Conservation (phyloP, 2,888 invertebrate species). For the Scaptomyza tumidula region DNA sequence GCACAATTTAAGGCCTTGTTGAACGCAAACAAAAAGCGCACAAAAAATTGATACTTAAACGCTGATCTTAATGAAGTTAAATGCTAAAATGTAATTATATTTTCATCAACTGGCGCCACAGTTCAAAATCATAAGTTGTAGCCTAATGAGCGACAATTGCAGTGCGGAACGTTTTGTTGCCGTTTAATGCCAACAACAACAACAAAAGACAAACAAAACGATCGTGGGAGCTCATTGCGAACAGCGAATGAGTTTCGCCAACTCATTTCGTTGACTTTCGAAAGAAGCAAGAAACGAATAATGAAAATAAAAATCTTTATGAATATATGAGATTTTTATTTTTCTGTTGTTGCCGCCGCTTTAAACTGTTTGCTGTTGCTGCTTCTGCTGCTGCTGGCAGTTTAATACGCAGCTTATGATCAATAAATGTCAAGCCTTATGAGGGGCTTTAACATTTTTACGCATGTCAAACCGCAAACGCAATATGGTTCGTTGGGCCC, state of each 20-base stretch:
- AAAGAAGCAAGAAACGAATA: constrained; percentile 13
- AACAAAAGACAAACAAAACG: constrained; percentile 33
- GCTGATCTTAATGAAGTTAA: constrained; percentile 41
- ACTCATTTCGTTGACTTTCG: constrained; percentile 64
- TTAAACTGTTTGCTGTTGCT: constrained; percentile 28
- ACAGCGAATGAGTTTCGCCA: constrained; percentile 58
- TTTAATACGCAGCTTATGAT: constrained; percentile 78
- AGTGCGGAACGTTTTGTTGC: constrained; percentile 57
- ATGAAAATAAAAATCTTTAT: constrained; percentile 40
- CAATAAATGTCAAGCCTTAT: constrained; percentile 77
- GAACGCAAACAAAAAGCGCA: constrained; percentile 5
- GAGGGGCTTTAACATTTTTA: constrained; percentile 51
- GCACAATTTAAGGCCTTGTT: constrained; percentile 10
- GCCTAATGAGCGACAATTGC: constrained; percentile 56
- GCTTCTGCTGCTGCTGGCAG: constrained; percentile 47
- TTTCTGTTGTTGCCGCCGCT: constrained; percentile 32
- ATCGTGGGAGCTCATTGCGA: constrained; percentile 62
- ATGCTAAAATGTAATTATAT: constrained; percentile 43
- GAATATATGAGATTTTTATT: constrained; percentile 38
- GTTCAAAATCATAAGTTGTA: constrained; percentile 40
- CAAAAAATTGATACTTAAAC: constrained; percentile 13
- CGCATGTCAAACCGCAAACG: constrained; percentile 38
- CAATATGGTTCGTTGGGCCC: constrained; percentile 4
- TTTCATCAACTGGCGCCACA: constrained; percentile 40
- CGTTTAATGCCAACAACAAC: constrained; percentile 37